Evolutionary conservation across 2,888 invertebrate genomes (phyloP), one percentile per base, ranked within the genome.

Genomic region (Bombylius major): DNA sequence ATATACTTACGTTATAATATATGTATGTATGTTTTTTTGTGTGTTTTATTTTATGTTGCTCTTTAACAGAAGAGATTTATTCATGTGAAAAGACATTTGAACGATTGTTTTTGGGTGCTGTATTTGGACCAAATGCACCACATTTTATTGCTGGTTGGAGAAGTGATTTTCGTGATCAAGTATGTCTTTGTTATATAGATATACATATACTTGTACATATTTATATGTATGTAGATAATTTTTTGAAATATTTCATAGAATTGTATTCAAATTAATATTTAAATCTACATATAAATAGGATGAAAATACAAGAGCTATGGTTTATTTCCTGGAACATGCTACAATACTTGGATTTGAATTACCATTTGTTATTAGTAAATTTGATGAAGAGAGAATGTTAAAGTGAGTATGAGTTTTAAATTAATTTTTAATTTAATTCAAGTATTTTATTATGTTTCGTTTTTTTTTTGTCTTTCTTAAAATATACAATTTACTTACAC

Each of bases 111-210:
- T 71, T 82, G 65, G 90, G 90, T 5, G 89, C 90, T 11, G 80
- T 91, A 59, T 87, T 90, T 64, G 91, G 91, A 0, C 82, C 84
- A 39, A 80, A 83, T 65, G 88, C 88, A 4, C 87, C 90, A 0
- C 86, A 88, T 65, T 86, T 88, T 62, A 76, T 91, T 60, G 86
- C 89, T 1, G 90, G 90, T 5, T 90, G 90, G 90, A 87, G 89
- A 66, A 88, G 90, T 61, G 90, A 91, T 70, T 90, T 89, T 66
- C 79, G 79, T 62, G 82, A 82, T 66, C 74, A 75, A 68, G 74
- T 73, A 61, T 32, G 34, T 48, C 5, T 31, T 8, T 47, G 1
- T 47, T n/a, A n/a, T 47, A 47, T 13, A 12, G 3, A 12, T 47
- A 14, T 7, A 36, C 8, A 5, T 8, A 36, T 8, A 34, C 34